Percentiles rank a stretch among this genome's conserved stretches.
phyloP scores from a whole-genome alignment of 2,797 vertebrate species.

The Galago senegalensis region DNA sequence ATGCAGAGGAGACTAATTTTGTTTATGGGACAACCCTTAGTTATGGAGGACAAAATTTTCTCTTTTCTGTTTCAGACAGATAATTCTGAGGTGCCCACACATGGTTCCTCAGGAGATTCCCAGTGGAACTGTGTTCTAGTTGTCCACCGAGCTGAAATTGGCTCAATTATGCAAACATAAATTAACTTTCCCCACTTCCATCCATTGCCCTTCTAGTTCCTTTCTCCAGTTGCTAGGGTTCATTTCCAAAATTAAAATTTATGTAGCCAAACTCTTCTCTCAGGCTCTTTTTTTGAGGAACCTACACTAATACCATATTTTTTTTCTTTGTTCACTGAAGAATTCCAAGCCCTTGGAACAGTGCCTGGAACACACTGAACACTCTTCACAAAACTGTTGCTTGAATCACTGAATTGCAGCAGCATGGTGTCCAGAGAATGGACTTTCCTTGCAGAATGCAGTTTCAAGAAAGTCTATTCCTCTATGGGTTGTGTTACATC shows the following conservation, averaged over 20 bases:
- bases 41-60: neutral
- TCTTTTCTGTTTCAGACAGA: neutral
- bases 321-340: neutral
- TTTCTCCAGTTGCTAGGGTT: neutral
- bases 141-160: neutral
- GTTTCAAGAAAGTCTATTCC: neutral
- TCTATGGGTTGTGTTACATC: neutral
- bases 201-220: neutral
- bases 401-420: neutral
- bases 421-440: neutral
- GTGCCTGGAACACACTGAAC: neutral
- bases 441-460: neutral
- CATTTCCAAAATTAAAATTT: conserved; percentile 12
- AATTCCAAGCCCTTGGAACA: neutral
- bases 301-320: neutral
- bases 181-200: neutral
- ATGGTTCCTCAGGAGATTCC: neutral
- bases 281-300: neutral
- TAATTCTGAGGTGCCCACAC: neutral
- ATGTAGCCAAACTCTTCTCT: neutral
- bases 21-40: neutral
- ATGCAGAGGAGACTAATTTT: neutral
- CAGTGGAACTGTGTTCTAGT: neutral
- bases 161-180: neutral
- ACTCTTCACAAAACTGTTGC: neutral